A percentile compares a stretch with the other conserved stretches of the same genome.
These are phyloP conservation scores for Mythimna pallens DNA, from an alignment of 2,888 invertebrate genomes.

Conservation along the genomic window DNA sequence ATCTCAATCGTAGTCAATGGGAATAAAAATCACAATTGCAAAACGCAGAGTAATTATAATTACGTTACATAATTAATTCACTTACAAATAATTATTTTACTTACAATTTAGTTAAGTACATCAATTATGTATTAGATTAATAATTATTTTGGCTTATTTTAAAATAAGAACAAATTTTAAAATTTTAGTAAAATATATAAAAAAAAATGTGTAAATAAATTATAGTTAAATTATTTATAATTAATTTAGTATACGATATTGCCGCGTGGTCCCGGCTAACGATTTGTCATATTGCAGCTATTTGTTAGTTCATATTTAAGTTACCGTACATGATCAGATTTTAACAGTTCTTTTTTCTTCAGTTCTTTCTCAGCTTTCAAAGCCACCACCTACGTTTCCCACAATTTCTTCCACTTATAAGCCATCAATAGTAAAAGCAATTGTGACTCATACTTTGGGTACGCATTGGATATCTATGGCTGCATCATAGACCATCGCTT, in stretches of 20 bases:
- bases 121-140: constrained; percentile 39
- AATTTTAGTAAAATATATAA: constrained; percentile 3
- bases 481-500: background rate
- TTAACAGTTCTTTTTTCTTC: background rate
- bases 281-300: background rate
- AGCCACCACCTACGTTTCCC: too few relatives aligned
- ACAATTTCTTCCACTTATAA: background rate
- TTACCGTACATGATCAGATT: background rate
- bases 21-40: constrained; percentile 16
- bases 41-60: constrained; percentile 31
- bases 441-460: background rate
- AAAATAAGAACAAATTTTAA: constrained; percentile 30
- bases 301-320: too few relatives aligned
- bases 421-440: background rate
- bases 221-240: constrained; percentile 7
- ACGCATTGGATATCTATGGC: background rate
- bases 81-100: constrained; percentile 52
- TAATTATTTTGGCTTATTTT: constrained; percentile 52
- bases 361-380: background rate
- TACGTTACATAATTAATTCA: constrained; percentile 41
- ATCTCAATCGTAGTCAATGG: constrained; percentile 6
- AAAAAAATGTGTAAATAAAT: constrained; percentile 42
- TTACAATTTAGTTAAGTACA: constrained; percentile 61
- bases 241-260: constrained; percentile 45
- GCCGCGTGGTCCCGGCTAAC: constrained; percentile 48